Evolutionary conservation across 2,113 vertebrate genomes (phyloP).

Genomic region (Calidris pugnax): DNA sequence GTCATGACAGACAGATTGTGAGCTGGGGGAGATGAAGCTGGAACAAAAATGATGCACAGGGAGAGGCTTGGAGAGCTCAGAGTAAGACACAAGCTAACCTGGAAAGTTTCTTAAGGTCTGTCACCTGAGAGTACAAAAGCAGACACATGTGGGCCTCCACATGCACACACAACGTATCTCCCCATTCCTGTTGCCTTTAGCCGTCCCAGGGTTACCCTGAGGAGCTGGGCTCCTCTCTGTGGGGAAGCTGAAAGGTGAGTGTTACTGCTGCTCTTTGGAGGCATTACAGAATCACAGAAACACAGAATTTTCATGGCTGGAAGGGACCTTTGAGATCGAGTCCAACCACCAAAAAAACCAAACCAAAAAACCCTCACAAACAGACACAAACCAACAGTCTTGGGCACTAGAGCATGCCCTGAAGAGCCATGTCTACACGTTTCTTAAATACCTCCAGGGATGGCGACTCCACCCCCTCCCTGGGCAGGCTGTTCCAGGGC

Average conservation of each 20-base stretch:
- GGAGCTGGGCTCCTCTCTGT: neutral
- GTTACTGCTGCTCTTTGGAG: neutral
- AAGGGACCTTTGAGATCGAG: no score
- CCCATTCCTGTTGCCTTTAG: neutral
- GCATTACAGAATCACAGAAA: neutral
- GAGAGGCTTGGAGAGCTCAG: neutral
- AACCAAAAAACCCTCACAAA: no score
- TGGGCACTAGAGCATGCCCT: no score
- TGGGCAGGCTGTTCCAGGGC: no score
- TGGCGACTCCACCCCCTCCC: no score
- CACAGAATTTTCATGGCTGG: no score
- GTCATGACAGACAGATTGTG: constrained; percentile 50
- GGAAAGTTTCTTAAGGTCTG: neutral
- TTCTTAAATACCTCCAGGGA: no score
- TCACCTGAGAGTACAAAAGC: neutral
- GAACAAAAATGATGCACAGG: neutral
- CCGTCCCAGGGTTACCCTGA: neutral
- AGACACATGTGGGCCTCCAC: neutral
- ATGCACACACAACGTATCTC: accelerated
- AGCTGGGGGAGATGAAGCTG: constrained; percentile 6
- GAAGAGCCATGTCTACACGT: no score
- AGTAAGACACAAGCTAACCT: neutral
- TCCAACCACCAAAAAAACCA: no score
- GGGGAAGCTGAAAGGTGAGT: neutral
- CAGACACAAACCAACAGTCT: no score